phyloP scores from a whole-genome alignment of 2,797 vertebrate species.

The Cirrhinus molitorella region DNA sequence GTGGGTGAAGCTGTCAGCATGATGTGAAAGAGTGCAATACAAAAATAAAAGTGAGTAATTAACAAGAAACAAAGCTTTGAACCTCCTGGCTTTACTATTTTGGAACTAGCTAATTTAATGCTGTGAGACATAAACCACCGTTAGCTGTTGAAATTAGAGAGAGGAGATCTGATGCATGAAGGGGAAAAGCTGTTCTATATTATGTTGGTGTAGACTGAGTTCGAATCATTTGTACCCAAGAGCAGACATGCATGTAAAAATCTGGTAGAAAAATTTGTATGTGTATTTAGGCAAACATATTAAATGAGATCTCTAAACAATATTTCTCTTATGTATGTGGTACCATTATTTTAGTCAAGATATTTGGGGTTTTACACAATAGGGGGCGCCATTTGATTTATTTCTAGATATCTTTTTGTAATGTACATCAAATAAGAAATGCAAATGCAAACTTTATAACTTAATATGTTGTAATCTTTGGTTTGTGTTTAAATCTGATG shows the following conservation, averaged over 20 bases:
- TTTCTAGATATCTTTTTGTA: background rate
- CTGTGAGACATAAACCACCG: background rate
- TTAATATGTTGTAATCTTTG: background rate
- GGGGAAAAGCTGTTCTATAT: background rate
- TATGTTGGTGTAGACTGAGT: background rate
- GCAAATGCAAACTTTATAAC: too few species aligned
- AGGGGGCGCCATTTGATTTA: background rate
- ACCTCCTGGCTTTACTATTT: background rate
- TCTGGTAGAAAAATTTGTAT: background rate
- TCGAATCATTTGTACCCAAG: background rate
- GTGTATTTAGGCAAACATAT: background rate
- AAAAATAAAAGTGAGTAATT: conserved; percentile 53
- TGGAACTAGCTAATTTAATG: background rate
- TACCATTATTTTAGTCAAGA: background rate
- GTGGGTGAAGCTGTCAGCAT: background rate
- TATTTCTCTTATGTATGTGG: background rate
- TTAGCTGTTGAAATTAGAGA: background rate
- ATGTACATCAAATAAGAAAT: background rate
- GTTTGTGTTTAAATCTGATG: background rate
- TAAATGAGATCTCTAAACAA: background rate
- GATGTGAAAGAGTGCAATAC: conserved; percentile 43
- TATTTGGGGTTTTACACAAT: background rate
- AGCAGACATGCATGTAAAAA: too few species aligned
- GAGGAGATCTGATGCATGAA: background rate
- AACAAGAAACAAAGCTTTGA: conserved; percentile 16